phyloP scores from a whole-genome alignment of 2,797 vertebrate species.

The Pogoniulus pusillus region DNA sequence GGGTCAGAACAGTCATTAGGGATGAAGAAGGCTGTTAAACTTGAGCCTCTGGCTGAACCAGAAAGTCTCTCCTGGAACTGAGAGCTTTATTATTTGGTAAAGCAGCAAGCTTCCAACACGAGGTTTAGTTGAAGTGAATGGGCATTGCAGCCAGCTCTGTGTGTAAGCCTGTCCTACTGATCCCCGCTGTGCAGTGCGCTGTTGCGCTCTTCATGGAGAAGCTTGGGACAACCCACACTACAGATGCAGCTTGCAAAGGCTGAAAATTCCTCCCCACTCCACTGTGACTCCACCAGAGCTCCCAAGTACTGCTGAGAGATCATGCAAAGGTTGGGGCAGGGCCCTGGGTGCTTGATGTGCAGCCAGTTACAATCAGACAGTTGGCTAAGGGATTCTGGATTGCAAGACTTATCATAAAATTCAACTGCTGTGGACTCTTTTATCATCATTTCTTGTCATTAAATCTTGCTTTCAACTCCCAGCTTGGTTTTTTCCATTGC shows the following conservation, averaged over 20 bases:
- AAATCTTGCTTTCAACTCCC: slow-evolving; percentile 49
- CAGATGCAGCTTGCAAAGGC: background rate
- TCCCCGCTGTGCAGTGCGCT: rapidly evolving
- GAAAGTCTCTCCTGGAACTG: background rate
- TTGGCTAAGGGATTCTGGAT: background rate
- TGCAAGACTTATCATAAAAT: slow-evolving; percentile 14
- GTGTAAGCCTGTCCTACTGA: background rate
- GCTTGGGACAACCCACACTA: rapidly evolving
- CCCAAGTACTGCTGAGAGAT: background rate
- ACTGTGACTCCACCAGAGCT: background rate
- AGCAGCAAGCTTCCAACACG: background rate
- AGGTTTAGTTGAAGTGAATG: background rate
- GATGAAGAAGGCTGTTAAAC: background rate
- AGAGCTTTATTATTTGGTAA: background rate
- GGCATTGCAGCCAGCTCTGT: background rate
- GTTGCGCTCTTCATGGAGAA: background rate
- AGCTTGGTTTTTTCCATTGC: slow-evolving; percentile 38
- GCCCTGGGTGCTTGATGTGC: background rate
- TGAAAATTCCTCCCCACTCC: background rate
- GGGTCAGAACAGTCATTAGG: background rate
- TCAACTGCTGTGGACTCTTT: slow-evolving; percentile 15
- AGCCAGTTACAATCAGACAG: background rate
- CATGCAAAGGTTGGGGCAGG: background rate
- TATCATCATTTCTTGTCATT: slow-evolving; percentile 17
- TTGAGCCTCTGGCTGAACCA: background rate